Evolutionary conservation across 1,140 invertebrate genomes (phyloP).

Genomic region (Drosophila bocki): DNA sequence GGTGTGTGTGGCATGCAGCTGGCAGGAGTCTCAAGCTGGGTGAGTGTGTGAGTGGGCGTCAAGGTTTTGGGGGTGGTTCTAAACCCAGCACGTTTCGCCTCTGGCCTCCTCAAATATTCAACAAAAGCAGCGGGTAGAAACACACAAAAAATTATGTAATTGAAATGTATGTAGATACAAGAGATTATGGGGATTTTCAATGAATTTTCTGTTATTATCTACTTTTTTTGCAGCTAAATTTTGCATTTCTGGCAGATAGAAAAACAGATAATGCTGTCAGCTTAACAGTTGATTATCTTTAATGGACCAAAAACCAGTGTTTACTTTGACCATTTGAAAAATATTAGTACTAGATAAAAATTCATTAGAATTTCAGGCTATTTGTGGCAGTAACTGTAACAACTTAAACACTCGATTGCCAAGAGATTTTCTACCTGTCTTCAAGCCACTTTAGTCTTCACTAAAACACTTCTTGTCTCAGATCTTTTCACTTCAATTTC

Average conservation of each 20-base stretch:
- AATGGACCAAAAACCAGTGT: neutral
- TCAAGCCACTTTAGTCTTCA: neutral
- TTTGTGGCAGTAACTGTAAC: neutral
- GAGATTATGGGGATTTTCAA: constrained; percentile 8
- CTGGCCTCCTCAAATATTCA: constrained; percentile 16
- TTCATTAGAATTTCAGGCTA: neutral
- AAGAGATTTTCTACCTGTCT: neutral
- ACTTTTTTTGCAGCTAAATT: constrained; percentile 3
- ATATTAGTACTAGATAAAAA: neutral
- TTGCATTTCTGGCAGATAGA: neutral
- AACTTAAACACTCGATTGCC: constrained; percentile 3
- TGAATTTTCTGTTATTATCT: neutral
- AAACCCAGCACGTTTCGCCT: constrained; percentile 3
- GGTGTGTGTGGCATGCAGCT: constrained; percentile 16
- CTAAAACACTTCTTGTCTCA: neutral
- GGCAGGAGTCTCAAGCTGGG: constrained; percentile 21
- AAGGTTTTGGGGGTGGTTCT: constrained; percentile 6
- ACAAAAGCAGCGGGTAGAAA: neutral
- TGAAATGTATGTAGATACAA: constrained; percentile 20
- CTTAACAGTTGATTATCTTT: constrained; percentile 25
- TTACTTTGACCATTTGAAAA: neutral
- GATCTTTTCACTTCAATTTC: constrained; percentile 2
- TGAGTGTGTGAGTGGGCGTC: neutral
- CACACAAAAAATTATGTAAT: constrained; percentile 1
- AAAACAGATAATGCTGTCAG: constrained; percentile 1